phyloP scores from a whole-genome alignment of 1,140 invertebrate genomes.

The Pectinophora gossypiella region DNA sequence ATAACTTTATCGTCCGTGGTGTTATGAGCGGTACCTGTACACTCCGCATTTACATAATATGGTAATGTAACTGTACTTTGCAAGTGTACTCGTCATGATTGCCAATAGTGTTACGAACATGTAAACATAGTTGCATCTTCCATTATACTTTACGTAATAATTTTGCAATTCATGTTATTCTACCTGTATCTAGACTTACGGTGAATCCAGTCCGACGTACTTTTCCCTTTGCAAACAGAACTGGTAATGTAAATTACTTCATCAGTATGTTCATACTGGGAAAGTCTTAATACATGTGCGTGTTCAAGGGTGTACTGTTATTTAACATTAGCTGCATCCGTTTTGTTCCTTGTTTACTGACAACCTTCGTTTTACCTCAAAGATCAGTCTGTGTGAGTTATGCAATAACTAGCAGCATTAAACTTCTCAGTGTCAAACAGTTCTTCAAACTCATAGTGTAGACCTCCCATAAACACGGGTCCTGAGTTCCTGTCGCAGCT shows the following conservation, averaged over 20 bases:
- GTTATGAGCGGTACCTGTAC: conserved; percentile 16
- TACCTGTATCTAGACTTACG: neutral
- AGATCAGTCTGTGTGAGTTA: too few relatives aligned
- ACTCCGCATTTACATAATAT: conserved; percentile 1
- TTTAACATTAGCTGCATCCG: too few relatives aligned
- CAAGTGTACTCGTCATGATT: neutral
- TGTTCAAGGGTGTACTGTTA: too few relatives aligned
- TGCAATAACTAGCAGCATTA: neutral
- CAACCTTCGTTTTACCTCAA: too few relatives aligned
- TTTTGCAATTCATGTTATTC: neutral
- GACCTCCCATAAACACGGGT: conserved; percentile 3
- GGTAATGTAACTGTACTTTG: conserved; percentile 2
- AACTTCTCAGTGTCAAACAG: neutral
- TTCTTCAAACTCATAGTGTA: neutral
- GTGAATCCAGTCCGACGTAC: neutral
- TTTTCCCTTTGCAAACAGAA: neutral
- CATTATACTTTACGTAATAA: neutral
- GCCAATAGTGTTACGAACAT: neutral
- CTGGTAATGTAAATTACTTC: neutral
- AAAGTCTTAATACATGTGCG: too few relatives aligned
- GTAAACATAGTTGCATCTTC: neutral
- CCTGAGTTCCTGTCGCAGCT: conserved; percentile 7
- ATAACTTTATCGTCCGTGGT: conserved; percentile 27
- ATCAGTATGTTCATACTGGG: too few relatives aligned
- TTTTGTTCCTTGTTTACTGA: too few relatives aligned